Evolutionary conservation across 2,113 vertebrate genomes (phyloP).

Genomic region (Colius striatus): DNA sequence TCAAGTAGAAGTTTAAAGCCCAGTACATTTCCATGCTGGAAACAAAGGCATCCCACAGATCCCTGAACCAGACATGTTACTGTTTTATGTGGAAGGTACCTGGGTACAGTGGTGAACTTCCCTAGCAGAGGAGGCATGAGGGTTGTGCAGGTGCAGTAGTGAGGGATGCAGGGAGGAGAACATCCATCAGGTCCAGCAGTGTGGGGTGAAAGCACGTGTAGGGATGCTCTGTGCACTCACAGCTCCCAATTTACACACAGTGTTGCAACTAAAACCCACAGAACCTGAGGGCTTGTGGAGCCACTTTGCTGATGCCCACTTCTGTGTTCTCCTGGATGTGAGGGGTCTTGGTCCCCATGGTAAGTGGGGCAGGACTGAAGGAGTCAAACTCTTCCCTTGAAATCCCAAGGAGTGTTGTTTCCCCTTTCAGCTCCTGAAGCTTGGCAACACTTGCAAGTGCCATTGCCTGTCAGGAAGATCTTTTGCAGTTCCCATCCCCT

Average conservation of each 20-base stretch:
- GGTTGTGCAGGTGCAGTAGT: neutral
- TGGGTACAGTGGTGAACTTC: neutral
- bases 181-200: neutral
- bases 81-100: neutral
- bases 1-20: neutral
- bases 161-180: neutral
- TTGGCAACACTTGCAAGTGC: conserved; percentile 4
- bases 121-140: neutral
- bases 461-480: conserved; percentile 37
- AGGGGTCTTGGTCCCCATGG: accelerated
- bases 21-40: neutral
- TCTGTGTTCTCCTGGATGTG: neutral
- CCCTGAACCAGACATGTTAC: neutral
- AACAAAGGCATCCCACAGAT: neutral
- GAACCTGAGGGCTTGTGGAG: neutral
- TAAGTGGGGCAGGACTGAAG: neutral
- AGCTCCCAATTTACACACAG: neutral
- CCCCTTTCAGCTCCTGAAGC: neutral
- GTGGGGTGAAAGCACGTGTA: neutral
- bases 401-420: neutral
- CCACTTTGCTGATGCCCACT: neutral
- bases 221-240: neutral
- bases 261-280: accelerated
- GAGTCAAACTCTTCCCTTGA: neutral
- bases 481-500: conserved; percentile 26